Percentiles rank a stretch among this genome's conserved stretches.
Conservation (phyloP, 2,113 vertebrate species). For the Phylloscopus trochilus region DNA sequence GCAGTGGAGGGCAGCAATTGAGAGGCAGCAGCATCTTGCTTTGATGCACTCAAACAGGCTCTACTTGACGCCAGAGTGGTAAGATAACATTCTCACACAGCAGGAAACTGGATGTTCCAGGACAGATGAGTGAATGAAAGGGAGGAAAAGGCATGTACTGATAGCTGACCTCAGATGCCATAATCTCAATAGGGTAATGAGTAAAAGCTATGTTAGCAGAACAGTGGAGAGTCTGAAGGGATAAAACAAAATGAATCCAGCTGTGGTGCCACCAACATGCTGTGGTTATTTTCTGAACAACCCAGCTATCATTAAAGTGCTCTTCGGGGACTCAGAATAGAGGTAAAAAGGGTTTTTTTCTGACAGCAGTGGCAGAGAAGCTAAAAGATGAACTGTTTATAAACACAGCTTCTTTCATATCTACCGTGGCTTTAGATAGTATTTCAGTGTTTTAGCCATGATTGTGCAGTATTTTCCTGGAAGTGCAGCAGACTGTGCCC, state of each 20-base stretch:
- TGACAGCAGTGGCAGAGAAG: neutral
- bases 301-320: neutral
- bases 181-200: neutral
- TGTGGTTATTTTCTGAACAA: neutral
- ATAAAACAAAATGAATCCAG: neutral
- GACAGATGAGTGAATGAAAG: neutral
- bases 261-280: neutral
- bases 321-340: neutral
- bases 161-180: neutral
- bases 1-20: neutral
- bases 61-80: neutral
- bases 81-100: neutral
- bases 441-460: neutral
- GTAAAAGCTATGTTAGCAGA: neutral
- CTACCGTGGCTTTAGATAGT: neutral
- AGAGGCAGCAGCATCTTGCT: neutral
- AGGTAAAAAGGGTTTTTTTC: neutral
- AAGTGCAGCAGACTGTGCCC: neutral
- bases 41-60: neutral
- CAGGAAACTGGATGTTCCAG: neutral
- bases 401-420: neutral
- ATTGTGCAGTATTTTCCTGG: neutral
- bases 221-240: neutral
- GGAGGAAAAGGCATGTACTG: neutral
- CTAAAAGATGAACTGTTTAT: neutral